Evolutionary conservation across 2,113 vertebrate species (phyloP).

Genomic region (Pelusios castaneus): DNA sequence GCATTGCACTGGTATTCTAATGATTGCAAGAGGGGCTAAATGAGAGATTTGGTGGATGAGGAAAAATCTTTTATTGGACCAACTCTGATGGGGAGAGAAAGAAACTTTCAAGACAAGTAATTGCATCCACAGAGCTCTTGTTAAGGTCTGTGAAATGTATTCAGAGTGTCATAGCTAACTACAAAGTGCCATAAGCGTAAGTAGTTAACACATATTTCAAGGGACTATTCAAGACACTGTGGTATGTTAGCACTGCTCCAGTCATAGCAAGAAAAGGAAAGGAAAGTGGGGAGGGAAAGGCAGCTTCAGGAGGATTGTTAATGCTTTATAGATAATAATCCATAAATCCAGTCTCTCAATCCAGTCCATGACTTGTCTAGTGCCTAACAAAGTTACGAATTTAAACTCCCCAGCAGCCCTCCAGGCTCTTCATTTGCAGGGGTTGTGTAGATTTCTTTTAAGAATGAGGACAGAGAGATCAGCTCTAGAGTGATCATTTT

Average conservation of each 20-base stretch:
- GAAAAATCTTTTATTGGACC: neutral
- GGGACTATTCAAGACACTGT: neutral
- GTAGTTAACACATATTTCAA: neutral
- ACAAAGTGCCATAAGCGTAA: neutral
- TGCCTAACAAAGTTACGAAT: neutral
- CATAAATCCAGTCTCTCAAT: neutral
- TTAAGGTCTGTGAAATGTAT: neutral
- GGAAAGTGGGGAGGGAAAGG: neutral
- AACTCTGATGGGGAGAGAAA: neutral
- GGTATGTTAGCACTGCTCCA: neutral
- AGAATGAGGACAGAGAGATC: neutral
- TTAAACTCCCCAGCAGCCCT: neutral
- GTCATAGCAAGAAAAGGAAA: neutral
- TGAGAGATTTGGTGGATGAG: neutral
- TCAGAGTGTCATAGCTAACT: neutral
- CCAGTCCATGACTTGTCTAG: neutral
- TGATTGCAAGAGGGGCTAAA: neutral
- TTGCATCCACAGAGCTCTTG: neutral
- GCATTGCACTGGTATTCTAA: fast-evolving
- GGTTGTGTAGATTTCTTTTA: neutral
- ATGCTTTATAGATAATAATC: neutral
- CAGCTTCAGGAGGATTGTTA: neutral
- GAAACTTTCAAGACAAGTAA: neutral
- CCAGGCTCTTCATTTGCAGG: neutral
- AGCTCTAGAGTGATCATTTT: neutral